These are phyloP conservation scores for Nycticorax nycticorax DNA, from an alignment of 2,113 vertebrate genomes.

Conservation along the genomic window DNA sequence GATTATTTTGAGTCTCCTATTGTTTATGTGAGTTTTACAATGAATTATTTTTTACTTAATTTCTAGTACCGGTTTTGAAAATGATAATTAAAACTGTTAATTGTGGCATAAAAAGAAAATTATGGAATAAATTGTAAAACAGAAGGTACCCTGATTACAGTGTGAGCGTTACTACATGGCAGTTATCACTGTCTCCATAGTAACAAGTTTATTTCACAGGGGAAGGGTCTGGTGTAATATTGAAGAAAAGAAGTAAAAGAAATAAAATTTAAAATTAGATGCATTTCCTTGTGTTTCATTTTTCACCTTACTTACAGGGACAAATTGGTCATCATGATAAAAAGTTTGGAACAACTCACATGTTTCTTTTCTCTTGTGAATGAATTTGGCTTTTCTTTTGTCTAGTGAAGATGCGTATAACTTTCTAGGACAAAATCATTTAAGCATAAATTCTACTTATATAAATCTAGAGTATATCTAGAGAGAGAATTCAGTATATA, in stretches of 20 bases:
- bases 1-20: background rate
- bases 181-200: background rate
- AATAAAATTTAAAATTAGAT: background rate
- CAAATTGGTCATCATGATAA: background rate
- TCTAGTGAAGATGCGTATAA: background rate
- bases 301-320: background rate
- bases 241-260: background rate
- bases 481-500: accelerated
- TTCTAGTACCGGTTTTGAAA: background rate
- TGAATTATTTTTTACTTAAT: background rate
- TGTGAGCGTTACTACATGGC: background rate
- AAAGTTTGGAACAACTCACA: background rate
- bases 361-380: background rate
- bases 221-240: background rate
- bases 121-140: background rate
- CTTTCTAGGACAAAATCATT: background rate
- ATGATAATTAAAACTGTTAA: background rate
- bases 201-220: background rate
- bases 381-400: background rate
- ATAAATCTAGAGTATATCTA: background rate
- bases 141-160: background rate
- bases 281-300: background rate
- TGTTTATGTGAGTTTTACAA: background rate
- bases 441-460: background rate
- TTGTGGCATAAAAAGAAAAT: background rate